Evolutionary conservation across 2,888 invertebrate genomes (phyloP), one percentile per base, ranked within the genome.

Genomic region (Seira sanloemensis): DNA sequence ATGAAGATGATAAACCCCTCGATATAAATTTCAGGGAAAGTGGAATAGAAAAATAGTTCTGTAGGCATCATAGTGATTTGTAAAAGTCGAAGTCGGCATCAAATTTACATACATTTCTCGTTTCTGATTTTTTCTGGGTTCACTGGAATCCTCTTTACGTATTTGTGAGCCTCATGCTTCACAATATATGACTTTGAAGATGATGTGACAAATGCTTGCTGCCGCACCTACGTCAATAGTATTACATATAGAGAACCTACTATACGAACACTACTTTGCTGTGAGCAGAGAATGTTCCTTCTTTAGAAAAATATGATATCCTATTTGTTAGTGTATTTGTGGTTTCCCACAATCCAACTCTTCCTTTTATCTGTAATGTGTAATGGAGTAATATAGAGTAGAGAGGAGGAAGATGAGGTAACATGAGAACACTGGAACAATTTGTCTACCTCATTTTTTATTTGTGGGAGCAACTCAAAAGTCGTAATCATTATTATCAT

Each of bases 11-110:
- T n/a, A n/a, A n/a, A n/a, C n/a, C n/a, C n/a, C n/a, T n/a, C n/a
- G n/a, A n/a, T n/a, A n/a, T n/a, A n/a, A n/a, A n/a, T n/a, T n/a
- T n/a, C n/a, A n/a, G n/a, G n/a, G n/a, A n/a, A n/a, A n/a, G n/a
- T n/a, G n/a, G n/a, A n/a, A n/a, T n/a, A n/a, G 81, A 81, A 81
- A 81, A 82, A 82, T 82, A 46, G 82, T 37, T 71, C 66, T 67
- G 72, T 72, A 54, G 82, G 76, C 82, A 82, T 82, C 82, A 72
- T 77, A 67, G 82, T 82, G 82, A 82, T 82, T 82, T 82, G 82
- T 82, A 82, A 82, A 82, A 82, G 82, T 82, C 82, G 77, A 82
- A 82, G 82, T 82, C 82, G 77, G 82, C 77, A 82, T 82, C 77
- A 62, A 76, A 82, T 82, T 82, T 82, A 73, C 82, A 82, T 82